Evolutionary conservation across 2,888 invertebrate species (phyloP).

Genomic region (Chalcosyrphus nemorum): DNA sequence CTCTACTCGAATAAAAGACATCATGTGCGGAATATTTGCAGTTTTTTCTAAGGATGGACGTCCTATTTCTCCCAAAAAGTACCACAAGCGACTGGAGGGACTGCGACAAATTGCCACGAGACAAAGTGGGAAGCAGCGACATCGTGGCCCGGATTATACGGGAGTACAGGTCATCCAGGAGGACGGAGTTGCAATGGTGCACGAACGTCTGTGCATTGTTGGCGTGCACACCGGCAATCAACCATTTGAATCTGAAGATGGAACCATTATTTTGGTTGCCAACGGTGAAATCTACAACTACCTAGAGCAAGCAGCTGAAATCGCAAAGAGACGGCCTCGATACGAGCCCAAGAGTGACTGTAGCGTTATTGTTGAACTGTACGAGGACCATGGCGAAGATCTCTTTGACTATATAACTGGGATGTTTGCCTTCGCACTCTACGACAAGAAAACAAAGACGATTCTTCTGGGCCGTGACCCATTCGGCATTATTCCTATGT

Average conservation of each 20-base stretch:
- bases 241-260: conserved; percentile 78
- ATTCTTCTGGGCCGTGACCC: conserved; percentile 81
- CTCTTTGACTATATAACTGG: conserved; percentile 79
- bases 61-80: conserved; percentile 75
- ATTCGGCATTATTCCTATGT: conserved; percentile 82
- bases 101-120: conserved; percentile 80
- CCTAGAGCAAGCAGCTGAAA: conserved; percentile 78
- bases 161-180: conserved; percentile 78
- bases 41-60: conserved; percentile 79
- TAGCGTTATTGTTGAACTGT: conserved; percentile 81
- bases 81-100: conserved; percentile 75
- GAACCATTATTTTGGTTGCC: conserved; percentile 78
- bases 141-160: conserved; percentile 81
- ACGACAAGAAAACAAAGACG: conserved; percentile 78
- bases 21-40: conserved; percentile 82
- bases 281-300: conserved; percentile 82
- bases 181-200: conserved; percentile 79
- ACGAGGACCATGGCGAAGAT: conserved; percentile 78
- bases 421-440: conserved; percentile 81
- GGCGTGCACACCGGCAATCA: conserved; percentile 80
- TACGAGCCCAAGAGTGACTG: conserved; percentile 81
- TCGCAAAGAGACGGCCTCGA: conserved; percentile 77
- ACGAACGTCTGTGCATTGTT: conserved; percentile 79
- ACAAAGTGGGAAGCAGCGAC: conserved; percentile 80
- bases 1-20: background rate